Conservation (phyloP, 1,140 invertebrate genomes). For the Ectropis grisescens region DNA sequence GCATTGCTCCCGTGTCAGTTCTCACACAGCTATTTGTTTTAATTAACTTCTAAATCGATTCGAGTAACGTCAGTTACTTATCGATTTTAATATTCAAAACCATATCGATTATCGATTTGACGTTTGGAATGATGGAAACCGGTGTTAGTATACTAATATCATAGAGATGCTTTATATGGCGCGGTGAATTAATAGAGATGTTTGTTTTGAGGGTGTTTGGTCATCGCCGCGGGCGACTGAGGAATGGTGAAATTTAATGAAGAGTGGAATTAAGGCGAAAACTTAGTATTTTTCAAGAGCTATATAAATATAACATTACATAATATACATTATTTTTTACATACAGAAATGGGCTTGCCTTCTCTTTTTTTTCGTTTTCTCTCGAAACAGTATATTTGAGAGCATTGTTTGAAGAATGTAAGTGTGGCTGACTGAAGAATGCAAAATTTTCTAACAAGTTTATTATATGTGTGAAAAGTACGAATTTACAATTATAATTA, state of each 20-base stretch:
- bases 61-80: conserved; percentile 13
- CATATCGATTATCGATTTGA: conserved; percentile 41
- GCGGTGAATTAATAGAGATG: conserved; percentile 55
- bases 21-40: conserved; percentile 15
- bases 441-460: too few species aligned
- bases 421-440: too few species aligned
- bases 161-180: conserved; percentile 20
- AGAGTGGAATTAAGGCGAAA: conserved; percentile 29
- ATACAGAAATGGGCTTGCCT: too few species aligned
- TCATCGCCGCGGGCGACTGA: conserved; percentile 46
- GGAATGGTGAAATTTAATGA: conserved; percentile 44
- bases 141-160: conserved; percentile 26
- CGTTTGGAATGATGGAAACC: conserved; percentile 46
- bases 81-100: conserved; percentile 27
- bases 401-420: too few species aligned
- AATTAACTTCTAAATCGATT: conserved; percentile 18
- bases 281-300: too few species aligned
- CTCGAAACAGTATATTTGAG: too few species aligned
- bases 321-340: too few species aligned
- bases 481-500: too few species aligned
- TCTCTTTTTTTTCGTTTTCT: too few species aligned
- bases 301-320: too few species aligned
- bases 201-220: conserved; percentile 48
- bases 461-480: too few species aligned
- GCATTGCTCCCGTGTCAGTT: conserved; percentile 2